Evolutionary conservation across 2,888 invertebrate genomes (phyloP).

Genomic region (Agonopterix heracliana): DNA sequence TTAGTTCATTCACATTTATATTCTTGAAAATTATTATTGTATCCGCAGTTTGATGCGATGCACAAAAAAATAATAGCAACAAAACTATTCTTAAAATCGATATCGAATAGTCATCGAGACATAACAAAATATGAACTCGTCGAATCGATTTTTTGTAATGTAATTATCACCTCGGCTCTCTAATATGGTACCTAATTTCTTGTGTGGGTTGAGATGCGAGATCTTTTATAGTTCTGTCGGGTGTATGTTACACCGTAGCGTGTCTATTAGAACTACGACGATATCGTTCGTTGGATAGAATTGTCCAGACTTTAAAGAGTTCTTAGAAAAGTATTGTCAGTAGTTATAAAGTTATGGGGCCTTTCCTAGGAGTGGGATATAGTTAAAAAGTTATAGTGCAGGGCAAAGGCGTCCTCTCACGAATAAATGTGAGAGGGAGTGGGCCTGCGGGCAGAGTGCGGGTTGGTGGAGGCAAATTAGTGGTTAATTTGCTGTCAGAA

Average conservation of each 20-base stretch:
- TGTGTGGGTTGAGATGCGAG: conserved; percentile 60
- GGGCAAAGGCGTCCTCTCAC: no score
- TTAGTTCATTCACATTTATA: conserved; percentile 4
- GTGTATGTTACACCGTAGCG: conserved; percentile 41
- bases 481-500: no score
- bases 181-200: conserved; percentile 71
- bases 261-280: neutral
- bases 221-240: conserved; percentile 61
- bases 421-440: no score
- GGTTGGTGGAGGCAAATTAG: no score
- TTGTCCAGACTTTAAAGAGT: no score
- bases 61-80: conserved; percentile 23
- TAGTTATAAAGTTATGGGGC: no score
- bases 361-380: no score
- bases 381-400: no score
- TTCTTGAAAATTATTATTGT: neutral
- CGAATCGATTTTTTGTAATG: conserved; percentile 63
- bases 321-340: no score
- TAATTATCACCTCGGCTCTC: conserved; percentile 71
- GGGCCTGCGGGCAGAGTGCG: no score
- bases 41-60: conserved; percentile 20
- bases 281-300: no score
- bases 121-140: conserved; percentile 66
- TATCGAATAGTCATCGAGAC: conserved; percentile 48
- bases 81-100: conserved; percentile 37